Base-by-base conservation (phyloP, 2,888 invertebrate species). In the Dusona sp. region DNA sequence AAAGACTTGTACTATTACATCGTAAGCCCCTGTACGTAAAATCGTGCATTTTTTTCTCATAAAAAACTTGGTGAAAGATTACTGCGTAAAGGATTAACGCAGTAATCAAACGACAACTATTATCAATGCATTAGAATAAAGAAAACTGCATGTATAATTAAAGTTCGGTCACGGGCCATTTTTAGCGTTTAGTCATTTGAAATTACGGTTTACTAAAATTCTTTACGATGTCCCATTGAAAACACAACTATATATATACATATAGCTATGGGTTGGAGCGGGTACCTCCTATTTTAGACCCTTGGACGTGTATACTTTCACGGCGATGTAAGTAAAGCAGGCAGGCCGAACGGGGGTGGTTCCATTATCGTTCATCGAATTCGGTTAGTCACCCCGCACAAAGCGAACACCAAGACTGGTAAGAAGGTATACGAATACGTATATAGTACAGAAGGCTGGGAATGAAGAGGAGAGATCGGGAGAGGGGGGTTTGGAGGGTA, bases 291-390 rank as follows among this genome's bases (percentile, higher is more conserved):
- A 51, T 72, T n/a, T 72, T 33, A 72, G 72, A 72, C 4, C n/a
- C 36, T 51, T n/a, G 72, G 36, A 57, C 25, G 73, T 61, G 29
- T 57, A 57, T 73, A 73, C 33, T 65, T 68, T 72, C 54, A 48
- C 65, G 65, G 67, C 42, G 72, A 61, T 67, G 48, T 78, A 78
- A 86, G 75, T 54, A 81, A 82, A 82, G 54, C 75, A 51, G 75
- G 79, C 86, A 82, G 79, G 70, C 57, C 86, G 51, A 84, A 36
- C 36, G 67, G 80, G 74, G 65, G 64, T 54, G 78, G 33, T 79
- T 81, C 84, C 84, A 88, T 88, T 84, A 84, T 82, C 88, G 88
- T 84, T 84, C 72, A 79, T 79, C 86, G 88, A 87, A 87, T 86
- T 88, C 84, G 87, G 86, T 88, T 88, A 88, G 75, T 84, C 86